Percentiles rank a stretch among this genome's conserved stretches.
Evolutionary conservation across 2,888 invertebrate species (phyloP).

Genomic region (Drosophila glabriapex): DNA sequence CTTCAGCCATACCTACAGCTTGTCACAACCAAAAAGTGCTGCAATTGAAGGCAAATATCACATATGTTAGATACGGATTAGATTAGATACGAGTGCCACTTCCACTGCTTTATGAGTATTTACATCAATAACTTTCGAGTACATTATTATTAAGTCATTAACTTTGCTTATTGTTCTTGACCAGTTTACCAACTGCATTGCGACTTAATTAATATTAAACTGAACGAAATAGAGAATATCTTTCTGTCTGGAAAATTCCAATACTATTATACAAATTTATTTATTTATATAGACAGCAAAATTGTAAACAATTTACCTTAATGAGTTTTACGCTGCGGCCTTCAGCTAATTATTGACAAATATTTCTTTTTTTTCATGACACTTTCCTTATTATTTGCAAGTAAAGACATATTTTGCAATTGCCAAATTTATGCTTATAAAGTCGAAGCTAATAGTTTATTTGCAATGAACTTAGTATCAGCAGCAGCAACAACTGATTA

Average conservation of each 20-base stretch:
- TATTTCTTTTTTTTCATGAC: background rate
- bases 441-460: background rate
- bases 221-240: slow-evolving; percentile 9
- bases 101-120: slow-evolving; percentile 4
- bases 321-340: background rate
- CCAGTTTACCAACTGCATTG: slow-evolving; percentile 14
- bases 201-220: slow-evolving; percentile 19
- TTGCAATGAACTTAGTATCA: background rate
- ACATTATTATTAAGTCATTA: slow-evolving; percentile 44
- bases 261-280: background rate
- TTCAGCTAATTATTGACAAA: background rate
- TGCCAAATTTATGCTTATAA: background rate
- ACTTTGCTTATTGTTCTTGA: slow-evolving; percentile 28
- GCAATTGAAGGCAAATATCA: slow-evolving; percentile 22
- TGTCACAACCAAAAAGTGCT: slow-evolving; percentile 18
- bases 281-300: background rate
- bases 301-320: background rate
- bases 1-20: slow-evolving; percentile 94
- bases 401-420: background rate
- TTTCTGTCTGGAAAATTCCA: background rate
- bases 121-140: slow-evolving; percentile 6
- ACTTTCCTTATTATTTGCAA: background rate
- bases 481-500: background rate
- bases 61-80: slow-evolving; percentile 9
- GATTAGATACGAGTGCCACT: slow-evolving; percentile 36